phyloP scores from a whole-genome alignment of 2,797 vertebrate genomes.

The Smutsia gigantea region DNA sequence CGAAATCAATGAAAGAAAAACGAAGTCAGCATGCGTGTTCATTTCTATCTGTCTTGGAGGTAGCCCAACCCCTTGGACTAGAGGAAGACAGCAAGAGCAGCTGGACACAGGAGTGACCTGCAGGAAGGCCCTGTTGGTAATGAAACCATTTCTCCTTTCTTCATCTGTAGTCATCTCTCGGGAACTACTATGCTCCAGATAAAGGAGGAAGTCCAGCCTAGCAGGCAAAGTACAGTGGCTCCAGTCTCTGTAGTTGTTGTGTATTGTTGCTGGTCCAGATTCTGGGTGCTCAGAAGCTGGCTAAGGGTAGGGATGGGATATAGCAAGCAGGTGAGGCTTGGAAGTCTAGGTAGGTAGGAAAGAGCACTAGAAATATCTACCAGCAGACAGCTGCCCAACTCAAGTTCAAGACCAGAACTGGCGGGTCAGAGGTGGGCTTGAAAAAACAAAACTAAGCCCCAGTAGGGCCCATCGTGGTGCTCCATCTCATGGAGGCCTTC shows the following conservation, averaged over 20 bases:
- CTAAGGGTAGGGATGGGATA: neutral
- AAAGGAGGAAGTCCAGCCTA: conserved; percentile 16
- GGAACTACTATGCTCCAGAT: neutral
- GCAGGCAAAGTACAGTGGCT: neutral
- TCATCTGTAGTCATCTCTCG: neutral
- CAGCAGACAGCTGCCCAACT: neutral
- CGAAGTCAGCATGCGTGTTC: neutral
- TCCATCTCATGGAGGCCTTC: neutral
- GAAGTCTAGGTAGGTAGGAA: neutral
- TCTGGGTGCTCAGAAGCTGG: neutral
- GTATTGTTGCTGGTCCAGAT: neutral
- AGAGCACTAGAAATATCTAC: neutral
- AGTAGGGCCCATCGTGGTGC: too few species aligned
- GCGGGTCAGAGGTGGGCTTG: neutral
- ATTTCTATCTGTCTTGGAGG: neutral
- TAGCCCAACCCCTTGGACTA: neutral
- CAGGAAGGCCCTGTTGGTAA: neutral
- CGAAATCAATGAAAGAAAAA: neutral
- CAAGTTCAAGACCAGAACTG: neutral
- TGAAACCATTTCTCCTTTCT: neutral
- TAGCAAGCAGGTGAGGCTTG: neutral
- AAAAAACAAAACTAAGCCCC: neutral
- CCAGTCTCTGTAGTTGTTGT: neutral
- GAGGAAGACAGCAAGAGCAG: neutral
- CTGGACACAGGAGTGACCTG: neutral